A percentile compares a stretch with the other conserved stretches of the same genome.
Evolutionary conservation across 2,888 invertebrate species (phyloP).

Genomic region (Hesperia comma): DNA sequence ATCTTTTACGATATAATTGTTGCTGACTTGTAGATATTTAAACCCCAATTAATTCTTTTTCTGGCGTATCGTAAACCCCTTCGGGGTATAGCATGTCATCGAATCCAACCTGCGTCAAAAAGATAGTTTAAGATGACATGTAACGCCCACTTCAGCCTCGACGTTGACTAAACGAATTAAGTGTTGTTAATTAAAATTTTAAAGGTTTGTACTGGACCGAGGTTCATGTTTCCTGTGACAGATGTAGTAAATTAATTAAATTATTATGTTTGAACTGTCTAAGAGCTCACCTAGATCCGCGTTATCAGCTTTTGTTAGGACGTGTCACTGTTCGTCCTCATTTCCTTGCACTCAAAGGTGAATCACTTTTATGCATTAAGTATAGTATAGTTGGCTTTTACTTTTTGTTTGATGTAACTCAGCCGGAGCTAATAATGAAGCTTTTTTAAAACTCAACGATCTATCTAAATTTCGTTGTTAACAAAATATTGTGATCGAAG

Average conservation of each 20-base stretch:
- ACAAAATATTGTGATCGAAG: neutral
- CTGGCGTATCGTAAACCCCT: constrained; percentile 20
- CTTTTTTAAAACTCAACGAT: too few species aligned
- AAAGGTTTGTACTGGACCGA: constrained; percentile 35
- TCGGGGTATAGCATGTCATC: constrained; percentile 34
- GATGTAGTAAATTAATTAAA: constrained; percentile 27
- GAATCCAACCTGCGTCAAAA: constrained; percentile 39
- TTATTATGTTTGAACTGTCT: constrained; percentile 49
- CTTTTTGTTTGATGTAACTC: neutral
- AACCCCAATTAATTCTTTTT: constrained; percentile 25
- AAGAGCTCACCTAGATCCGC: constrained; percentile 62
- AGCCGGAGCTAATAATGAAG: too few species aligned
- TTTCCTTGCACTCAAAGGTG: constrained; percentile 56
- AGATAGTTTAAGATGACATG: constrained; percentile 27
- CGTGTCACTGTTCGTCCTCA: constrained; percentile 68
- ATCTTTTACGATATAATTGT: constrained; percentile 13
- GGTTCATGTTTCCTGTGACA: constrained; percentile 32
- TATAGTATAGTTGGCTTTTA: neutral
- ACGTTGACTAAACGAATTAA: constrained; percentile 15
- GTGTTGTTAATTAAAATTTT: constrained; percentile 32
- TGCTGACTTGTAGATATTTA: constrained; percentile 11
- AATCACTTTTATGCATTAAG: constrained; percentile 49
- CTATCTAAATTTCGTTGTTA: too few species aligned
- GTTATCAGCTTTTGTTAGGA: constrained; percentile 73
- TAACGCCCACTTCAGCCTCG: constrained; percentile 16